Evolutionary conservation across 2,888 invertebrate genomes (phyloP), one percentile per base, ranked within the genome.

Genomic region (Acrobasis suavella): DNA sequence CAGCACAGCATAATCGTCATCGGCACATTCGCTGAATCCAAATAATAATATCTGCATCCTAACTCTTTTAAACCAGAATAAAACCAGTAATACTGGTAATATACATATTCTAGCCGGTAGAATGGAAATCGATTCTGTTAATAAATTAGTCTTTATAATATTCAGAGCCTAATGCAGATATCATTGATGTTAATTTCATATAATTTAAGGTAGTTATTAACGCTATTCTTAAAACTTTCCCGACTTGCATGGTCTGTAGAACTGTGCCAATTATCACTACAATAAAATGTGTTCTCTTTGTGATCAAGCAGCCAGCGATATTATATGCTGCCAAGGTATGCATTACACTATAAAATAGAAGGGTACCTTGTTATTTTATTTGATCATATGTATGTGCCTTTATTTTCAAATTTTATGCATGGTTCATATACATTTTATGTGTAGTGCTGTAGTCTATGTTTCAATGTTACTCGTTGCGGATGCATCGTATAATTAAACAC

Each of bases 301-400:
- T 85, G 77, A 84, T 81, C 87, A 90, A 89, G 91, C 93, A 82
- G 93, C 93, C 87, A 84, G 91, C 83, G 92, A 93, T 74, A 79
- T 92, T 75, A 93, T 93, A 85, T 93, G 93, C 90, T 93, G 93
- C 86, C 92, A 93, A 93, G 92, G 92, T 93, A 93, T 83, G 90
- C 79, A 76, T 77, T 74, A 70, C 69, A 64, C 58, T 62, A 65
- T 66, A 68, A 72, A 63, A 63, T 71, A 70, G 69, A 69, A 66
- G 70, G 67, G 63, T 67, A 65, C 63, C 69, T 69, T 65, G 64
- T 69, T 65, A 56, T 62, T 69, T 66, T 70, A 61, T 66, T 70
- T 65, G 54, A 62, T 65, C 66, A 65, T 71, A 72, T 73, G 69
- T 50, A 65, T 67, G 72, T 72, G 66, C 63, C 66, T 61, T 66